Conservation (phyloP, 2,113 vertebrate species). For the Sinocyclocheilus anophthalmus region DNA sequence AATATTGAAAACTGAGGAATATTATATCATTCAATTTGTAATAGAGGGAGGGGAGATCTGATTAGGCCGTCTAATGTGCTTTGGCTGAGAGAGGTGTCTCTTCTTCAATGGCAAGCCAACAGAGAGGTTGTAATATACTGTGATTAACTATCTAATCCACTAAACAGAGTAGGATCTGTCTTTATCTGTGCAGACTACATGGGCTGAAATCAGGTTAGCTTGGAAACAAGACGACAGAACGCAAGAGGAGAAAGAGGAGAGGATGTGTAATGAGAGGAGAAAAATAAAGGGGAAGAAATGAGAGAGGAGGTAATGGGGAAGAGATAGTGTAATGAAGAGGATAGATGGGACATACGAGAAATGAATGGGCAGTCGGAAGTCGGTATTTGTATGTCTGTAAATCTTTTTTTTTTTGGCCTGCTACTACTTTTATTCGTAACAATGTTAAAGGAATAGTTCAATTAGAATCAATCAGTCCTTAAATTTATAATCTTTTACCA, state of each 20-base stretch:
- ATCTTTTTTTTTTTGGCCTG: background rate
- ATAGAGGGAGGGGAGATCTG: conserved; percentile 76
- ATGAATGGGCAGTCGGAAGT: background rate
- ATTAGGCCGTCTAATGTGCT: conserved; percentile 74
- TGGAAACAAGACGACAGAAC: conserved; percentile 38
- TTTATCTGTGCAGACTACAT: conserved; percentile 71
- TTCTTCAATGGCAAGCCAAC: conserved; percentile 58
- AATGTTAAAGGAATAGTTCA: background rate
- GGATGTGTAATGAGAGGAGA: conserved; percentile 55
- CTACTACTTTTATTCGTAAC: background rate
- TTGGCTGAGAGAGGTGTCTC: conserved; percentile 73
- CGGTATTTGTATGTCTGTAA: background rate
- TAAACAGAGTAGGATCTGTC: conserved; percentile 74
- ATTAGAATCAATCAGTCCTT: background rate
- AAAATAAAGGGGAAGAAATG: conserved; percentile 54
- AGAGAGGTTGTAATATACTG: conserved; percentile 64
- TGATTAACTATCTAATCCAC: conserved; percentile 80
- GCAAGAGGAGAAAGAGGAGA: conserved; percentile 48
- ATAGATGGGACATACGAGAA: background rate
- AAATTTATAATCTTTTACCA: background rate
- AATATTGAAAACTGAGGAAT: conserved; percentile 82
- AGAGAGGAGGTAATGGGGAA: conserved; percentile 59
- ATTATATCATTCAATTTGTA: conserved; percentile 84
- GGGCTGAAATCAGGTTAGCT: conserved; percentile 72
- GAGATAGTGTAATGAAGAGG: conserved; percentile 4